Evolutionary conservation across 2,113 vertebrate genomes (phyloP).

Genomic region (Lophura nycthemera): DNA sequence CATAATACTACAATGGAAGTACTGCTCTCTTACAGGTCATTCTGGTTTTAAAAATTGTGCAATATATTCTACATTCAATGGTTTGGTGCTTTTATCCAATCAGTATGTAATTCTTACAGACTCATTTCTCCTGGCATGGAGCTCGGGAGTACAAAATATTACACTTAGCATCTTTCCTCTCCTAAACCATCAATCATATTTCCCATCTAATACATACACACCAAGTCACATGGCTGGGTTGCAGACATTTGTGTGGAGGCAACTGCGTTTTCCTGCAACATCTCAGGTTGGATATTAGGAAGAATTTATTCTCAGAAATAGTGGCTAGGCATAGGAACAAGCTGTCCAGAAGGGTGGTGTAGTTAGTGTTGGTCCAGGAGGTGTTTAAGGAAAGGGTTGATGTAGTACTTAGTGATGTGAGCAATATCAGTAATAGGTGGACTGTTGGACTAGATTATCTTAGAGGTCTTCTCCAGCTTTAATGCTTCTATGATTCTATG

Average conservation of each 20-base stretch:
- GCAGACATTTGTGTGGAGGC: not conserved
- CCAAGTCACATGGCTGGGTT: fast-evolving
- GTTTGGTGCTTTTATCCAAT: not conserved
- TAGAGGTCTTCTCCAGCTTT: too few species aligned
- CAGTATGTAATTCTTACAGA: not conserved
- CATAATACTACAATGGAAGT: not conserved
- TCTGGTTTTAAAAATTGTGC: not conserved
- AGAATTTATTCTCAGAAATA: too few species aligned
- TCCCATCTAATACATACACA: not conserved
- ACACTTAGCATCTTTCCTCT: not conserved
- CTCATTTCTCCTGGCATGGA: not conserved
- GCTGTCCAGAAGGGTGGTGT: too few species aligned
- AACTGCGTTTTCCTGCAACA: not conserved
- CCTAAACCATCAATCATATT: not conserved
- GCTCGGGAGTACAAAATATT: not conserved
- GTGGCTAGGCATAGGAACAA: too few species aligned
- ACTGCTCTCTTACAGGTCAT: not conserved
- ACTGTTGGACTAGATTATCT: too few species aligned
- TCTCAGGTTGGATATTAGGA: too few species aligned
- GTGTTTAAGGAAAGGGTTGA: too few species aligned
- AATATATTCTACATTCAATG: not conserved
- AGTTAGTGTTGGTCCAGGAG: too few species aligned
- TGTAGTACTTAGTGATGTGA: too few species aligned
- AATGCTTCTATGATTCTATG: too few species aligned
- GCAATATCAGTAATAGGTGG: too few species aligned